Evolutionary conservation across 2,113 vertebrate species (phyloP), one percentile per base, ranked within the genome.

Genomic region (Tetrax tetrax): DNA sequence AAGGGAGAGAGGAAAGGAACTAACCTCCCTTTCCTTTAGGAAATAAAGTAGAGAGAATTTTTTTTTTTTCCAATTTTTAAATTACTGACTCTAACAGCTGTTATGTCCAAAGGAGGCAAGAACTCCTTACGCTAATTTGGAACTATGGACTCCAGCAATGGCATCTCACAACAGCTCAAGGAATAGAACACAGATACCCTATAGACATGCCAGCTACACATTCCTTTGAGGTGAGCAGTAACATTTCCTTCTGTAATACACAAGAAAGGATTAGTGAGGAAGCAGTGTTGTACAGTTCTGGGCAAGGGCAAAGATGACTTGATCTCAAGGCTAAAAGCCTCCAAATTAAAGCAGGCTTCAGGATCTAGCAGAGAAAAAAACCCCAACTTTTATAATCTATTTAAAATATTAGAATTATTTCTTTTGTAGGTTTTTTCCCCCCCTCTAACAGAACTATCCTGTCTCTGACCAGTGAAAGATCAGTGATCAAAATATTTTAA

Each of bases 151-250:
- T 94, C 45, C 75, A 83, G 81, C 71, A 94, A 79, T 10, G 84
- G 74, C 81, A 95, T 79, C 72, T 75, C 90, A 70, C 72, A 94
- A 48, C 82, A 75, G 76, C 76, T 92, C 72, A 95, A 68, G 72
- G 61, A 96, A 96, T 2, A 86, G 59, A 96, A 81, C 72, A 90
- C 93, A 93, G 89, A 96, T n/a, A 93, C 81, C 61, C 87, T 78
- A 87, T 0, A 78, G 72, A 78, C 81, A 91, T 57, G 93, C 91
- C 94, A 97, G 79, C 79, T 63, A 74, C 79, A 66, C 90, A 90
- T 96, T 94, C 92, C 93, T 95, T 78, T 85, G 90, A 96, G 82
- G 85, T 95, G 93, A 96, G 63, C 28, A 96, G 37, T 38, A 90
- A 65, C 65, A 57, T 57, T 50, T 92, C 60, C 59, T 92, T 90